Evolutionary conservation across 2,888 invertebrate species (phyloP).

Genomic region (Pachliopta kotzebuea): DNA sequence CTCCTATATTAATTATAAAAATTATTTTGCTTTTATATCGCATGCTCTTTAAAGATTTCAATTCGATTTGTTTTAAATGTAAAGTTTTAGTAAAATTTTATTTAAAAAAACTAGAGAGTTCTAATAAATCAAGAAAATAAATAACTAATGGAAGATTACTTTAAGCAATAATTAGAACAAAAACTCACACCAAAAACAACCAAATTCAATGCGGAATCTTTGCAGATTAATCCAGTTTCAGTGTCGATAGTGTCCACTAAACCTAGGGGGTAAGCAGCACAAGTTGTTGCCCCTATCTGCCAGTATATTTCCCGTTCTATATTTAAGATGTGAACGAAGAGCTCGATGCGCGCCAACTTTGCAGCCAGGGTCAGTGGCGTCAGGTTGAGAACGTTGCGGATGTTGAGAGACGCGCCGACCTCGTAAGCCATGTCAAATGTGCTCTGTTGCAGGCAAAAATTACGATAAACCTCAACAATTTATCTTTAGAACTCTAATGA

Average conservation of each 20-base stretch:
- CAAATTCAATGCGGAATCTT: slow-evolving; percentile 95
- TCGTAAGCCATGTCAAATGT: slow-evolving; percentile 97
- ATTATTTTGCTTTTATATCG: too few species aligned
- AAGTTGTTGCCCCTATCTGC: slow-evolving; percentile 97
- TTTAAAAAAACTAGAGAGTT: too few species aligned
- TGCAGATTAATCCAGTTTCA: slow-evolving; percentile 94
- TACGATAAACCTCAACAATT: not conserved
- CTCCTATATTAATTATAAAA: slow-evolving; percentile 82
- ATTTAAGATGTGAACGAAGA: slow-evolving; percentile 98
- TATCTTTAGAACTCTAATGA: not conserved
- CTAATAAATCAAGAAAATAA: too few species aligned
- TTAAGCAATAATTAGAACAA: not conserved
- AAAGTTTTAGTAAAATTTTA: too few species aligned
- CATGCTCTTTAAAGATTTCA: too few species aligned
- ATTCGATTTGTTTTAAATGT: too few species aligned
- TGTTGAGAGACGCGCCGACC: slow-evolving; percentile 92
- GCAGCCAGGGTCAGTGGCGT: slow-evolving; percentile 97
- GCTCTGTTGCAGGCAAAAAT: slow-evolving; percentile 70
- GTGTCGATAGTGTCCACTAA: slow-evolving; percentile 97
- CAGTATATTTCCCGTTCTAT: slow-evolving; percentile 98
- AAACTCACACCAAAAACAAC: slow-evolving; percentile 95
- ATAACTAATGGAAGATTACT: too few species aligned
- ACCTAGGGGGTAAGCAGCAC: slow-evolving; percentile 97
- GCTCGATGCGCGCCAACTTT: slow-evolving; percentile 94
- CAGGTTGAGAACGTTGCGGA: slow-evolving; percentile 91